Evolutionary conservation across 2,113 vertebrate species (phyloP).

Genomic region (Centropus unirufus): DNA sequence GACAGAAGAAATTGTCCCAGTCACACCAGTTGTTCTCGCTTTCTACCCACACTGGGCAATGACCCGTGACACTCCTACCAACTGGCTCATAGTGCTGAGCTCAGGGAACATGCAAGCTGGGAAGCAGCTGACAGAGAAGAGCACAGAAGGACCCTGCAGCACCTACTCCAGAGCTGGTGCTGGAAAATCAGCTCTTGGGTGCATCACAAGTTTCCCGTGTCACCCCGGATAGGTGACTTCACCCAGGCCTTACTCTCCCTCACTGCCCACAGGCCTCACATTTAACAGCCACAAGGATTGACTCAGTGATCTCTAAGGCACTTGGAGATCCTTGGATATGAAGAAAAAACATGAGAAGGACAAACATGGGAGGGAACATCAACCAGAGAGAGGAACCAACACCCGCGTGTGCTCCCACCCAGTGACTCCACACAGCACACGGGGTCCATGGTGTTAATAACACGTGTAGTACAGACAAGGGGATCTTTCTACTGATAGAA

Average conservation of each 20-base stretch:
- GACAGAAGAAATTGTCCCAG: neutral
- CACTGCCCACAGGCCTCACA: accelerated
- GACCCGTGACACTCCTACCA: neutral
- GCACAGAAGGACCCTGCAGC: neutral
- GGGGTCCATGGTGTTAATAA: slow-evolving; percentile 29
- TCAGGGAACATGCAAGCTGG: neutral
- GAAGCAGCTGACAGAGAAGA: neutral
- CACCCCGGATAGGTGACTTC: neutral
- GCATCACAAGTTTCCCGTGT: neutral
- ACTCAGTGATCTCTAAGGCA: neutral
- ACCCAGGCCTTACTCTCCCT: neutral
- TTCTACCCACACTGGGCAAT: neutral
- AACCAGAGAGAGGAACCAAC: neutral
- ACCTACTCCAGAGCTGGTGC: neutral
- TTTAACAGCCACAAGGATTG: neutral
- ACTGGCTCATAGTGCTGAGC: neutral
- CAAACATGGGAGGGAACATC: neutral
- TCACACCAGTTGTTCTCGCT: neutral
- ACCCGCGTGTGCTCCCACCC: accelerated
- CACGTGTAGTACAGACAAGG: slow-evolving; percentile 29
- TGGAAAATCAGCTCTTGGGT: neutral
- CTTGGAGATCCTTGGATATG: neutral
- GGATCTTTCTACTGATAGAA: slow-evolving; percentile 46
- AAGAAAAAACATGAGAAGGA: neutral
- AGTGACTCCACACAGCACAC: neutral